Evolutionary conservation across 2,888 invertebrate species (phyloP), one percentile per base, ranked within the genome.

Genomic region (Altica lythri): DNA sequence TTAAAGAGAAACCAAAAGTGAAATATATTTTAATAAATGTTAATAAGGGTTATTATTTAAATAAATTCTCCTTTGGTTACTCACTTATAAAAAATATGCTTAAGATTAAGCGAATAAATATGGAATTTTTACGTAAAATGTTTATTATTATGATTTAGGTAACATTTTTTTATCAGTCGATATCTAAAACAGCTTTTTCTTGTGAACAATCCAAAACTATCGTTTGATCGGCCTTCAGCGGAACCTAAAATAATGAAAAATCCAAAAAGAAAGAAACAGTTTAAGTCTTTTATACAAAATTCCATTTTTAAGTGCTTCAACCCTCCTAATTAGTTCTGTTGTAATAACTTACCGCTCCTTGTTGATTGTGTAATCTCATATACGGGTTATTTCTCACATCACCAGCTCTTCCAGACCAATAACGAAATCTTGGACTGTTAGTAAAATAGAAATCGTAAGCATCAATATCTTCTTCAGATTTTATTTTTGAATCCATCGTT

Each of bases 321-420:
- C 12, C 14, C 10, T 12, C 12, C 6, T 32, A 35, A 35, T 9
- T 35, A 14, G 9, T 13, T 13, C 8, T n/a, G n/a, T n/a, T n/a
- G n/a, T n/a, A n/a, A 25, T 29, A 35, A 32, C 42, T 30, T 46
- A 60, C 64, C 53, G 13, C 34, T 2, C 34, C 60, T 55, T 4
- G 2, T 34, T 34, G 34, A 13, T 32, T 32, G 14, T 16, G 9
- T 10, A 6, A 34, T 5, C 9, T 10, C 16, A 16, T 6, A 16
- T 34, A 57, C 34, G 57, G 55, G 27, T 58, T 57, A 30, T 50
- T 63, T 51, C 63, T 50, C 45, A 65, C 27, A 18, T 65, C 66
- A 14, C 59, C 54, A n/a, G 62, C 52, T 50, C 56, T 59, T 4
- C 58, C 60, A 8, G 61, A 56, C 64, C 65, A 65, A 35, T 59